Base-by-base conservation (phyloP, 2,888 invertebrate genomes). In the Antheraea yamamai region DNA sequence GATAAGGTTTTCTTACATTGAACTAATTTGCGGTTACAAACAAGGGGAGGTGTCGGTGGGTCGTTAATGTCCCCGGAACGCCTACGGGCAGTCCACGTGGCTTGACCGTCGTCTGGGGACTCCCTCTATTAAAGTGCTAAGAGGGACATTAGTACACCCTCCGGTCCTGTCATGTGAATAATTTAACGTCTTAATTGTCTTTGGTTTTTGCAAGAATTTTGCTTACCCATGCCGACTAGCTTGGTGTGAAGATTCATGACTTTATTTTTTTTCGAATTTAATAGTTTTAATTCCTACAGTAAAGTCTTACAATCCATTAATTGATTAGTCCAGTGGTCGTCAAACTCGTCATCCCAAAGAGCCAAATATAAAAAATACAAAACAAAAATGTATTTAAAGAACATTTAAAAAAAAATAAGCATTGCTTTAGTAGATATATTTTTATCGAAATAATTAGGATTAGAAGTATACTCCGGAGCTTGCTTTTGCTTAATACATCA, bases 111-210 rank as follows among this genome's bases (percentile, higher is more conserved):
- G 87, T 82, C 85, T 81, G 80, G 90, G 91, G 91, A 89, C 85
- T 84, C 84, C 84, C 87, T 91, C 94, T 93, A 94, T 94, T 93
- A 92, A 94, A 94, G 94, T 92, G 94, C 93, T 94, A 94, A 95
- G 93, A 93, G 94, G 89, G 93, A 86, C 90, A 93, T 94, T 93
- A 94, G 87, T 87, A 84, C 82, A 88, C 90, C 90, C 92, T 88
- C 83, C 92, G 92, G 93, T 77, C 82, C 86, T 90, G 90, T 92
- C 91, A 88, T 91, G 89, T 90, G 93, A 91, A 93, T 94, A 93
- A 93, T 91, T 93, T 93, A 89, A 91, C 90, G 90, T 89, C 88
- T 90, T 93, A 93, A 94, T 94, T 92, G 91, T 85, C 84, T 86
- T 83, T 83, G 81, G 87, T 87, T 87, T 88, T 87, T 86, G 87